Conservation (phyloP, 2,797 vertebrate species). For the Octomys mimax region DNA sequence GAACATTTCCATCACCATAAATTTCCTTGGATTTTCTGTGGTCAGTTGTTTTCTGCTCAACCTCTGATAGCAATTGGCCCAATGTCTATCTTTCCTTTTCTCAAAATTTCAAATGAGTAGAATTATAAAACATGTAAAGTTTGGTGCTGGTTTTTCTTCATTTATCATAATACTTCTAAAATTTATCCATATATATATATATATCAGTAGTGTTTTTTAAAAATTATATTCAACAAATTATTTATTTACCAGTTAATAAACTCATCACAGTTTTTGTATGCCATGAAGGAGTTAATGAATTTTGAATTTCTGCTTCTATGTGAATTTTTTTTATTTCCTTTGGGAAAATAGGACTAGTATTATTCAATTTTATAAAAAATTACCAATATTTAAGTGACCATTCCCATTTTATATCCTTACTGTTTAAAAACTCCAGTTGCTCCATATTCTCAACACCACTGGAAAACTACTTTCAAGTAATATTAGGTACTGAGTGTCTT, state of each 20-base stretch:
- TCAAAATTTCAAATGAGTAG: background rate
- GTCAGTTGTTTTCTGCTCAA: background rate
- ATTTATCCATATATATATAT: background rate
- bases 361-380: constrained; percentile 33
- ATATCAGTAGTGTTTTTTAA: background rate
- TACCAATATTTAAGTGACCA: background rate
- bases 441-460: background rate
- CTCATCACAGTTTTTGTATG: background rate
- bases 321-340: constrained; percentile 36
- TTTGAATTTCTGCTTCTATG: background rate
- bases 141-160: background rate
- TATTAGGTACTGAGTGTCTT: background rate
- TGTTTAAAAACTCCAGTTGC: background rate
- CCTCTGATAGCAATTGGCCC: background rate
- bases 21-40: background rate
- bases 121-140: background rate
- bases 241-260: background rate
- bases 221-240: background rate
- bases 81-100: constrained; percentile 1
- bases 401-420: background rate
- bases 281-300: constrained; percentile 35
- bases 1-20: background rate
- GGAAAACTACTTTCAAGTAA: background rate
- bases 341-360: background rate
- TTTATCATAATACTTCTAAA: constrained; percentile 28